Evolutionary conservation across 1,140 invertebrate species (phyloP), one percentile per base, ranked within the genome.

Genomic region (Drosophila oshimai): DNA sequence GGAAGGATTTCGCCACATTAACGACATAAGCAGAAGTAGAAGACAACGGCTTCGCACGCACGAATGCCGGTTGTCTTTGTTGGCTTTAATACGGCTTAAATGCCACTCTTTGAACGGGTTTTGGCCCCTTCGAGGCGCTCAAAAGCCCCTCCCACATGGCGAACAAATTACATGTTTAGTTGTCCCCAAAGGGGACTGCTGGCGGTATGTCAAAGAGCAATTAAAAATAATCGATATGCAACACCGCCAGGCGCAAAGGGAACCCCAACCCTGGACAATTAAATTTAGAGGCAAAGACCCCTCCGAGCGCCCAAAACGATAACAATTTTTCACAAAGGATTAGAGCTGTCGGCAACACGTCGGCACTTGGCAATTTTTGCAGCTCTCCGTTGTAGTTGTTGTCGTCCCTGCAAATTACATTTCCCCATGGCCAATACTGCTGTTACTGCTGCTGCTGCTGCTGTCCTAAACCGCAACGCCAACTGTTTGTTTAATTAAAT

Each of bases 271-370:
- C 33, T 18, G 37, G 51, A 68, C 76, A 87, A 87, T 87, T 86
- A 87, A 87, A 76, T 87, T 87, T 76, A 53, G 68, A 73, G 51
- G 57, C 41, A 36, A 41, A 49, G 73, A 31, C 39, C 29, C 53
- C 58, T 26, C 13, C 33, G 34, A 51, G 58, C 13, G 13, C 54
- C 76, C 72, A 53, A 86, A 87, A 81, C 81, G 62, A 86, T 87
- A 81, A 77, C 83, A 77, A 87, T 87, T 87, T 87, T 81, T 87
- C 81, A 86, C 81, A 80, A 81, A 75, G 81, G 81, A 81, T 87
- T 87, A 81, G 51, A 74, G 73, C 64, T 87, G 81, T 87, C 71
- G 78, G 54, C 74, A 78, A 83, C 79, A 84, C 69, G 78, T 83
- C 78, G 81, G 57, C 81, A 86, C 73, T 77, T 87, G 81, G 67